These are phyloP conservation scores for Eilema depressum DNA, from an alignment of 2,888 invertebrate genomes.

Conservation along the genomic window DNA sequence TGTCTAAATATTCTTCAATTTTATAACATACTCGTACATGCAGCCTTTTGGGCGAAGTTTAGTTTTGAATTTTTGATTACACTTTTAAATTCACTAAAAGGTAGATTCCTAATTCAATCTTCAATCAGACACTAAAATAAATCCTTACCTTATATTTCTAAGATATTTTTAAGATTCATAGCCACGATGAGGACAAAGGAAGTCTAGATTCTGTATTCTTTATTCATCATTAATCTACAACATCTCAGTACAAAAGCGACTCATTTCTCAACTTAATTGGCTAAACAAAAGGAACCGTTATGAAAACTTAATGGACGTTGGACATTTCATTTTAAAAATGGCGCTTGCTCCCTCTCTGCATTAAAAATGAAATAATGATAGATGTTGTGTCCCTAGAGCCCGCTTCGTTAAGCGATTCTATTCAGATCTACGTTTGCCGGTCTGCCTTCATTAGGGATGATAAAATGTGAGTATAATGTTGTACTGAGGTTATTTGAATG, in stretches of 20 bases:
- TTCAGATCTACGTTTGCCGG: not conserved
- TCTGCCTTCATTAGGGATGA: constrained; percentile 9
- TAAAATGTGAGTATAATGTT: not conserved
- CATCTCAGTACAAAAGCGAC: not conserved
- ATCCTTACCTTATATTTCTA: not conserved
- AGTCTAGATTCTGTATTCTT: not conserved
- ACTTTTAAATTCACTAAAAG: too few relatives aligned
- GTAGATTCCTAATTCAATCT: too few relatives aligned
- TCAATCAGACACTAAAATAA: too few relatives aligned
- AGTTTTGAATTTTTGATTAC: too few relatives aligned
- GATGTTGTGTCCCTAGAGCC: not conserved
- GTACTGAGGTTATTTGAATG: not conserved
- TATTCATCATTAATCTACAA: not conserved
- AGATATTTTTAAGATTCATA: not conserved
- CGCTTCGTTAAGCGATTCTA: constrained; percentile 10
- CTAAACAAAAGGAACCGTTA: constrained; percentile 13
- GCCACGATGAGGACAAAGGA: not conserved
- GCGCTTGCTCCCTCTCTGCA: not conserved
- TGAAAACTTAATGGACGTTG: constrained; percentile 6
- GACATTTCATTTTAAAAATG: constrained; percentile 10
- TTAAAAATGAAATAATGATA: constrained; percentile 12
- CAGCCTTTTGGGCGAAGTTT: too few relatives aligned
- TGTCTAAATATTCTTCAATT: too few relatives aligned
- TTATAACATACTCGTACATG: too few relatives aligned
- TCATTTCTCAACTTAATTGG: not conserved